A percentile compares a stretch with the other conserved stretches of the same genome.
Conservation (phyloP, 2,888 invertebrate species). For the Protophormia terraenovae region DNA sequence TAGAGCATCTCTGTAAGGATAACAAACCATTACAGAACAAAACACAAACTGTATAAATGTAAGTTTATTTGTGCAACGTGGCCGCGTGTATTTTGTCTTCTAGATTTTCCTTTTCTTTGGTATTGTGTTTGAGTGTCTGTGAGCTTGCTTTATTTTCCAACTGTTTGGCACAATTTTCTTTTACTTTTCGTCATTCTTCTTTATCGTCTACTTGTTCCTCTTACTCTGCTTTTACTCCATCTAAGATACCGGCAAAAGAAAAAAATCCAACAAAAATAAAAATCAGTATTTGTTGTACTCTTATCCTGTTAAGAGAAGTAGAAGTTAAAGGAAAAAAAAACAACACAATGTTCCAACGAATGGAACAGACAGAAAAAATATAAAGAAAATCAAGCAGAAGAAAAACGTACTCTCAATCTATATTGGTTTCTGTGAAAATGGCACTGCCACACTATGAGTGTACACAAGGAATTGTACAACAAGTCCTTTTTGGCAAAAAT, state of each 20-base stretch:
- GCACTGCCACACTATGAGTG: constrained; percentile 27
- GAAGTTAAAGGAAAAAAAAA: constrained; percentile 43
- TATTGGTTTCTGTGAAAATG: constrained; percentile 55
- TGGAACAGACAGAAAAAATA: constrained; percentile 24
- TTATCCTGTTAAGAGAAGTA: constrained; percentile 60
- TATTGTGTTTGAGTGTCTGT: not conserved
- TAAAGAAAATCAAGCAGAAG: constrained; percentile 40
- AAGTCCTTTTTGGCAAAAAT: constrained; percentile 60
- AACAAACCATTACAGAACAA: too few species aligned
- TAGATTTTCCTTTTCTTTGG: constrained; percentile 49
- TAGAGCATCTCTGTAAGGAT: not conserved
- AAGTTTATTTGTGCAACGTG: constrained; percentile 59
- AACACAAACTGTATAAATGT: not conserved
- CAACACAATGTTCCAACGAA: constrained; percentile 46
- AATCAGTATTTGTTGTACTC: constrained; percentile 59
- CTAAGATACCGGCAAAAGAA: constrained; percentile 59
- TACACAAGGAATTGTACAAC: constrained; percentile 52
- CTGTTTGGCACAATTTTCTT: constrained; percentile 67
- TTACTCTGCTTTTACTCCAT: not conserved
- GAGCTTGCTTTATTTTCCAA: constrained; percentile 17
- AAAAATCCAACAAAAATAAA: constrained; percentile 23
- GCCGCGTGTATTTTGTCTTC: constrained; percentile 64
- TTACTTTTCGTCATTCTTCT: constrained; percentile 9
- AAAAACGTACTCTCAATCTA: constrained; percentile 58
- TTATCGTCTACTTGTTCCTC: constrained; percentile 6